Percentiles rank a stretch among this genome's conserved stretches.
phyloP scores from a whole-genome alignment of 2,113 vertebrate species.

The Macrotus californicus region DNA sequence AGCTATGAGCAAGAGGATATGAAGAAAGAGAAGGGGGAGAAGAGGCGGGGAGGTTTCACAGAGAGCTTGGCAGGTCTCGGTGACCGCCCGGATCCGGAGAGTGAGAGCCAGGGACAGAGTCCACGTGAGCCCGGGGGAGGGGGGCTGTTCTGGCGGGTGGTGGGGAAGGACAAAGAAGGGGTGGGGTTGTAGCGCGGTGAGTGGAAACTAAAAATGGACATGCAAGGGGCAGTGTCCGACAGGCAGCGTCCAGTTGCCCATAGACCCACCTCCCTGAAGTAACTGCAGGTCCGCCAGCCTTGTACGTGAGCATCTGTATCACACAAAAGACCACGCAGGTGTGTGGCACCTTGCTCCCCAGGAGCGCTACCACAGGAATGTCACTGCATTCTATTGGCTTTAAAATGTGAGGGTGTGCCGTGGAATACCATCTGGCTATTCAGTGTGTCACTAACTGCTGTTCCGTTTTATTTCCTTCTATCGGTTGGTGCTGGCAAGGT shows the following conservation, averaged over 20 bases:
- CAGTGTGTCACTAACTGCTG: not conserved
- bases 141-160: not conserved
- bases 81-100: not conserved
- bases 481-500: not conserved
- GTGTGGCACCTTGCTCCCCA: not conserved
- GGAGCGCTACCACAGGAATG: accelerated
- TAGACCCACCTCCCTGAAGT: not conserved
- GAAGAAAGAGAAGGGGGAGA: not conserved
- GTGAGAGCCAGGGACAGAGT: not conserved
- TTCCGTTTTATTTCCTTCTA: not conserved
- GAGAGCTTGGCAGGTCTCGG: not conserved
- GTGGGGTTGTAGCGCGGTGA: not conserved
- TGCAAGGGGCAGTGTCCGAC: not conserved
- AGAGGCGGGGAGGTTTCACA: not conserved
- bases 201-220: not conserved
- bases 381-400: not conserved
- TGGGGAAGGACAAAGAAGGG: not conserved
- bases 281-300: not conserved
- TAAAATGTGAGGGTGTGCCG: not conserved
- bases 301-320: accelerated
- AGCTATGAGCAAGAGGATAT: not conserved
- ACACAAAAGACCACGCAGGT: not conserved
- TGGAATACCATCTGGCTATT: not conserved
- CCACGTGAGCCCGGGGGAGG: not conserved
- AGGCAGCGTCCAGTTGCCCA: accelerated